Conservation (phyloP, 2,113 vertebrate genomes). For the Tor tambroides region DNA sequence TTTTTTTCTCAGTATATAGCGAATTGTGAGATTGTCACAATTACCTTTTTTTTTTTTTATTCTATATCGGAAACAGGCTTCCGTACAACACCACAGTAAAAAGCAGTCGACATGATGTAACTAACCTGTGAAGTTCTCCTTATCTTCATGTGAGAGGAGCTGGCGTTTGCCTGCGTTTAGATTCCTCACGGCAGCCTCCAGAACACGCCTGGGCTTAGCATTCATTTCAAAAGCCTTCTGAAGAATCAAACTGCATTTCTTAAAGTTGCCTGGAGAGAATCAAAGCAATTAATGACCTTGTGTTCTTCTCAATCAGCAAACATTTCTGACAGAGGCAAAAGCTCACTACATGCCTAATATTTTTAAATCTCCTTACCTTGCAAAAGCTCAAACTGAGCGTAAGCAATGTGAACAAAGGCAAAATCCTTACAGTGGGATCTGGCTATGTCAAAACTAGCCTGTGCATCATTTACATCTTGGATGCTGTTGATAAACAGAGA, state of each 20-base stretch:
- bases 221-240: conserved; percentile 85
- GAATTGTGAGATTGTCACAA: no score
- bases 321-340: neutral
- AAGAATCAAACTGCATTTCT: conserved; percentile 86
- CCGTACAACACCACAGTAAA: neutral
- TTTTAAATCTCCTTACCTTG: conserved; percentile 77
- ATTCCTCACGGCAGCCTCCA: conserved; percentile 83
- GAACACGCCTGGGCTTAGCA: conserved; percentile 82
- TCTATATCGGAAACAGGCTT: no score
- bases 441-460: conserved; percentile 89
- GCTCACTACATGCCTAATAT: neutral
- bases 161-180: conserved; percentile 78
- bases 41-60: no score
- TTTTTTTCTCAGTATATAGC: no score
- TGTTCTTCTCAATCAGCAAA: neutral
- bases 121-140: conserved; percentile 84
- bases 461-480: conserved; percentile 87
- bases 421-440: conserved; percentile 89
- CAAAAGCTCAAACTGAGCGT: conserved; percentile 90
- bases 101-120: neutral
- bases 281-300: neutral
- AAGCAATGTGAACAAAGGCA: conserved; percentile 93
- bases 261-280: conserved; percentile 80
- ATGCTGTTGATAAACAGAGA: conserved; percentile 64
- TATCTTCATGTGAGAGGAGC: conserved; percentile 80